Evolutionary conservation across 2,797 vertebrate species (phyloP).

Genomic region (Silurus aristotelis): DNA sequence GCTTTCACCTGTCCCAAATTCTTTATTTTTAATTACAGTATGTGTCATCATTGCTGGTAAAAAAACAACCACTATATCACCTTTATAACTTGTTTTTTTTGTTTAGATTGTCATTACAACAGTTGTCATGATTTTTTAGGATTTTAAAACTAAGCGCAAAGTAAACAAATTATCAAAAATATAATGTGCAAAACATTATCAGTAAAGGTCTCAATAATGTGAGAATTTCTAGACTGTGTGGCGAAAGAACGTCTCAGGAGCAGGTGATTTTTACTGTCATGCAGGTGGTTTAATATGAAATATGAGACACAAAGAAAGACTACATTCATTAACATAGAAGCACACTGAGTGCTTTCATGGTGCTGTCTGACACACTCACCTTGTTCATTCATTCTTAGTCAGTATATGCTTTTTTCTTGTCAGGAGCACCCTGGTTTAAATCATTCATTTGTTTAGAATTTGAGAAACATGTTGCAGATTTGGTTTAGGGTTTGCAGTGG

Average conservation of each 20-base stretch:
- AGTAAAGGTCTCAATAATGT: not conserved
- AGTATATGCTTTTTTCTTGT: not conserved
- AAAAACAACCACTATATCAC: not conserved
- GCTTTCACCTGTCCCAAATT: conserved; percentile 47
- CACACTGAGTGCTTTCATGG: not conserved
- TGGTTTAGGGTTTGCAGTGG: not conserved
- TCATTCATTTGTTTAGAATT: conserved; percentile 14
- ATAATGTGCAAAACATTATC: not conserved
- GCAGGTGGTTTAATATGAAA: not conserved
- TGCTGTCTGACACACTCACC: not conserved
- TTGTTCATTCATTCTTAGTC: not conserved
- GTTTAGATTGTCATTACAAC: not conserved
- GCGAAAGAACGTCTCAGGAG: not conserved
- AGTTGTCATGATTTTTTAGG: not conserved
- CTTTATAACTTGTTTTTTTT: not conserved
- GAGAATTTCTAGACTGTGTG: too few relatives aligned
- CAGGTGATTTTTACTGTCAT: not conserved
- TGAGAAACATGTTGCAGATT: not conserved
- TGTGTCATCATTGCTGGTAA: conserved; percentile 34
- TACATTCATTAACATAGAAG: not conserved
- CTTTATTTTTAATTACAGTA: conserved; percentile 38
- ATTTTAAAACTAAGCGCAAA: not conserved
- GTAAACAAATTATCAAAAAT: too few relatives aligned
- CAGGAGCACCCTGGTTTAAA: not conserved
- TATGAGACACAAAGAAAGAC: not conserved